Evolutionary conservation across 2,888 invertebrate species (phyloP).

Genomic region (Meteorus cinctellus): DNA sequence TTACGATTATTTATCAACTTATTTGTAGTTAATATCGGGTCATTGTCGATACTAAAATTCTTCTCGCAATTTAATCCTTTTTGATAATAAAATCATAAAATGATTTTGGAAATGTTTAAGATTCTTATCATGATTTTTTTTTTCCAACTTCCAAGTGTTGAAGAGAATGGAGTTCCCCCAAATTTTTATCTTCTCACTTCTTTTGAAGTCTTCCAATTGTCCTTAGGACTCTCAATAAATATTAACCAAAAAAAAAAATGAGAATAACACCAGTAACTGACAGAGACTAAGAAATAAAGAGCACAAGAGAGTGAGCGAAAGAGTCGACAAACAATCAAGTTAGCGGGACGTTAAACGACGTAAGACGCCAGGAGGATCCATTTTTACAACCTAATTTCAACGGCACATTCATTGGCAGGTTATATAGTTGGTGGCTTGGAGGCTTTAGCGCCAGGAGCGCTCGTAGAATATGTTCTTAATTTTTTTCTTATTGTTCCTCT

Average conservation of each 20-base stretch:
- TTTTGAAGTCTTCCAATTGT: not conserved
- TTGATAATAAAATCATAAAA: too few species aligned
- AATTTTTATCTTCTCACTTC: not conserved
- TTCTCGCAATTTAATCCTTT: too few species aligned
- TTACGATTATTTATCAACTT: too few species aligned
- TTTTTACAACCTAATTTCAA: slow-evolving; percentile 43
- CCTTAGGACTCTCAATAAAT: not conserved
- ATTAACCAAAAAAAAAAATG: not conserved
- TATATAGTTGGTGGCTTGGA: slow-evolving; percentile 5
- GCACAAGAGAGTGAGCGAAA: not conserved
- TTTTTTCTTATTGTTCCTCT: slow-evolving; percentile 9
- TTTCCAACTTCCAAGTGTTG: too few species aligned
- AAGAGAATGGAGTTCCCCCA: not conserved
- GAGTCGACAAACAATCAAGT: slow-evolving; percentile 40
- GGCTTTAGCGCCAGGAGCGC: slow-evolving; percentile 32
- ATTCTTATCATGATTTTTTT: too few species aligned
- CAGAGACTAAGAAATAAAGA: not conserved
- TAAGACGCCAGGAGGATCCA: slow-evolving; percentile 36
- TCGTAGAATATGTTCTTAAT: not conserved
- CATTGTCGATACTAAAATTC: too few species aligned
- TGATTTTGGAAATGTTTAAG: too few species aligned
- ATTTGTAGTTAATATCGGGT: too few species aligned
- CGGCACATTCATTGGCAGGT: slow-evolving; percentile 39
- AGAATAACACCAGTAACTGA: not conserved
- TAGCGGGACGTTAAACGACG: slow-evolving; percentile 35